Conservation (phyloP, 1,140 invertebrate genomes). For the Anthonomus grandis region DNA sequence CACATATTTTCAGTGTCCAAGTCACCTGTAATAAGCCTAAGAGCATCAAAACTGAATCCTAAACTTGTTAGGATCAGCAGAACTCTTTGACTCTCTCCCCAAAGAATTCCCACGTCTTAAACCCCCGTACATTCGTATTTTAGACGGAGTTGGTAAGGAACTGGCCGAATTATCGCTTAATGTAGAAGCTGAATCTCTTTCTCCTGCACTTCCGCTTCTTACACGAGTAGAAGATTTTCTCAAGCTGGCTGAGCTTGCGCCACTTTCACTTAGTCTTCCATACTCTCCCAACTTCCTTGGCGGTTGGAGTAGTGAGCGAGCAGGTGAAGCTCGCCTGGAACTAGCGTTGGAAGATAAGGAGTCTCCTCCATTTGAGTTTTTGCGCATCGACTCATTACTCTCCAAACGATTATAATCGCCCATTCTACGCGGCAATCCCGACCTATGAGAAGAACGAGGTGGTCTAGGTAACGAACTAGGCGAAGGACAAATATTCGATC, state of each 20-base stretch:
- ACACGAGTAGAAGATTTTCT: conserved; percentile 50
- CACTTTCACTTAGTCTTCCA: conserved; percentile 56
- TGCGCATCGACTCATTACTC: conserved; percentile 35
- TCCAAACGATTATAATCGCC: conserved; percentile 56
- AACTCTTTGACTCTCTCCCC: conserved; percentile 55
- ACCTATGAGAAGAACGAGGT: conserved; percentile 57
- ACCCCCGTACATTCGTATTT: conserved; percentile 55
- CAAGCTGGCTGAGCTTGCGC: conserved; percentile 47
- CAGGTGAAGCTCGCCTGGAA: conserved; percentile 52
- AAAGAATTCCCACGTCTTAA: conserved; percentile 54
- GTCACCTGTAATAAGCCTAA: too few relatives aligned
- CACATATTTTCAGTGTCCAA: too few relatives aligned
- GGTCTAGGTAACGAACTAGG: conserved; percentile 66
- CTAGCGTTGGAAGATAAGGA: conserved; percentile 46
- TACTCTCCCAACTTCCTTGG: conserved; percentile 57
- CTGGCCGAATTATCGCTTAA: conserved; percentile 56
- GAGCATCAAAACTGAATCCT: conserved; percentile 63
- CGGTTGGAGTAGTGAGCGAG: conserved; percentile 61
- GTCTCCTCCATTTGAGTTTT: conserved; percentile 44
- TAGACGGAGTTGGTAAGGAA: conserved; percentile 60
- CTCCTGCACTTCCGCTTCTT: conserved; percentile 51
- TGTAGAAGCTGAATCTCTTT: conserved; percentile 54
- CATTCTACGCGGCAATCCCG: conserved; percentile 54
- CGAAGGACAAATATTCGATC: conserved; percentile 56
- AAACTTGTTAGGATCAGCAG: conserved; percentile 57